These are phyloP conservation scores for Mellivora capensis DNA, from an alignment of 2,113 vertebrate species.

Conservation along the genomic window DNA sequence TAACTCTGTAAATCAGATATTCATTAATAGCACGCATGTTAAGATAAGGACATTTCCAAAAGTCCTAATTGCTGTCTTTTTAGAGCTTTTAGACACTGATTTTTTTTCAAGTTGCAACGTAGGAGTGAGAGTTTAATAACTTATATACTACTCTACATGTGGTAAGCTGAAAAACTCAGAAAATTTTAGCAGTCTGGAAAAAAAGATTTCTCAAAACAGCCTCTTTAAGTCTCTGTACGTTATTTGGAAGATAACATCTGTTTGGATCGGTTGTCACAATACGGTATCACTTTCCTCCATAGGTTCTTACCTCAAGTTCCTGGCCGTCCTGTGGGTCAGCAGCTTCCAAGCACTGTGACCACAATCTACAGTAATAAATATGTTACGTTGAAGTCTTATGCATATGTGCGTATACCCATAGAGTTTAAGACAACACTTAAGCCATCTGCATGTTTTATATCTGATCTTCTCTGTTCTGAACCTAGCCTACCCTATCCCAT, in stretches of 20 bases:
- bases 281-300: not conserved
- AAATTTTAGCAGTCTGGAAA: conserved; percentile 57
- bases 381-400: not conserved
- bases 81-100: conserved; percentile 69
- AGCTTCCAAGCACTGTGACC: not conserved
- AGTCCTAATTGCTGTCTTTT: conserved; percentile 80
- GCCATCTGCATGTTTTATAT: not conserved
- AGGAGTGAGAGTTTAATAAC: conserved; percentile 75
- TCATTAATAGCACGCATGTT: conserved; percentile 79
- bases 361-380: not conserved
- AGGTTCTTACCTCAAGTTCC: not conserved
- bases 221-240: conserved; percentile 31
- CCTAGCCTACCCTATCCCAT: not conserved
- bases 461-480: not conserved
- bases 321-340: not conserved
- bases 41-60: conserved; percentile 75
- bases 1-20: conserved; percentile 74
- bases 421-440: conserved; percentile 8
- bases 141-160: conserved; percentile 52
- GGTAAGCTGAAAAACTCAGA: conserved; percentile 60
- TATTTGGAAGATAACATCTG: not conserved
- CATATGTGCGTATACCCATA: not conserved
- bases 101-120: conserved; percentile 60
- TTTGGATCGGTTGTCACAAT: not conserved
- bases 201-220: conserved; percentile 53